Evolutionary conservation across 1,140 invertebrate genomes (phyloP).

Genomic region (Eriosoma lanigerum): DNA sequence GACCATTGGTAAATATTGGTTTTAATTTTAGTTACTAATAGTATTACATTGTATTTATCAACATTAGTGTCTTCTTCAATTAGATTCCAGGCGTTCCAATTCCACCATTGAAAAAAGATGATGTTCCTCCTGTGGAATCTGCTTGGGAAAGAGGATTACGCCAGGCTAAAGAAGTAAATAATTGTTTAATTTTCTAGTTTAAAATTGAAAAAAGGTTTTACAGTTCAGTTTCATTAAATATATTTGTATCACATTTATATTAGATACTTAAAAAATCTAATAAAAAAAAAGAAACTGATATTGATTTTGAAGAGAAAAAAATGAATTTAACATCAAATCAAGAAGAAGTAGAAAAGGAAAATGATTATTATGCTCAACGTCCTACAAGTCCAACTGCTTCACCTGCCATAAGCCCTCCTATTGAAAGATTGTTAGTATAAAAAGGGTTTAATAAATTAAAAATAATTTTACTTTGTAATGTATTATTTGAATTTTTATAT

Average conservation of each 20-base stretch:
- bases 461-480: neutral
- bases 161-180: constrained; percentile 87
- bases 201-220: no score
- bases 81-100: constrained; percentile 43
- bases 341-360: constrained; percentile 87
- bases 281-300: constrained; percentile 90
- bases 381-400: constrained; percentile 61
- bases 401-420: constrained; percentile 38
- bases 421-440: constrained; percentile 47
- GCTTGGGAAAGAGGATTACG: constrained; percentile 89
- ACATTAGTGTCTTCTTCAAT: neutral
- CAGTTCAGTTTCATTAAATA: no score
- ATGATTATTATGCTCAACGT: constrained; percentile 72
- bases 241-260: neutral
- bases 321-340: constrained; percentile 82
- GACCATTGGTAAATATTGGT: constrained; percentile 53
- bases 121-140: constrained; percentile 70
- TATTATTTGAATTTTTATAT: neutral
- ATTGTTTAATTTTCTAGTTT: no score
- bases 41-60: constrained; percentile 1
- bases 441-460: neutral
- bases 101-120: constrained; percentile 53
- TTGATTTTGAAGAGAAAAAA: constrained; percentile 96
- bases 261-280: constrained; percentile 84
- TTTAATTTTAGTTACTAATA: neutral